Evolutionary conservation across 2,797 vertebrate genomes (phyloP), one percentile per base, ranked within the genome.

Genomic region (Neomorphus geoffroyi): DNA sequence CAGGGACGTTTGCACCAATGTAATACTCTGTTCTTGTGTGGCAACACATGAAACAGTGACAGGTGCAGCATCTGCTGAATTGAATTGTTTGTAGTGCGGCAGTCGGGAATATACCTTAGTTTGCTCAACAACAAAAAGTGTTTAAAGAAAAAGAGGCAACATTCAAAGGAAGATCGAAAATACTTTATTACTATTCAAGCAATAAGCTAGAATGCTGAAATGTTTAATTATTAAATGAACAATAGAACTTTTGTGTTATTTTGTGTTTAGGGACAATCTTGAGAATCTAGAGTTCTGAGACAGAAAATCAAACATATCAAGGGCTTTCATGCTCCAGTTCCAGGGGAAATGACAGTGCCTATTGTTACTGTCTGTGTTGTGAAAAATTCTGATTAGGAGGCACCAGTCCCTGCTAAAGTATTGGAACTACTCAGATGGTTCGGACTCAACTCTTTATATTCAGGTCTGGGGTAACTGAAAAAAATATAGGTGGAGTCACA

Each of bases 21-120:
- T 60, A 87, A n/a, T 91, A 92, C 95, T 93, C 73, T 79, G 58
- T 28, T 94, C 87, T 92, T 81, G 12, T 60, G 48, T 70, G 90
- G 88, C 97, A 90, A 53, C 35, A 67, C 67, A 33, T 18, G 80
- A 84, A 96, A 35, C 51, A 87, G 60, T 50, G 79, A 90, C 65
- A 92, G 72, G 60, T 72, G 66, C 81, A 94, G 95, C 91, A 95
- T 77, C 91, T 97, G 94, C 90, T 45, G 37, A 93, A 86, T 37
- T 71, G 88, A 96, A 51, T 88, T 94, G 82, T 94, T 96, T 95
- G 87, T 72, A 90, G 56, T 5, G 33, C 81, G 72, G 89, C 90
- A 97, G 91, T 69, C 83, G 91, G 91, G 57, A 94, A 91, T 35
- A 80, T 4, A 62, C 94, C 93, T 96, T 74, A 26, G 65, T 93